Conservation (phyloP, 2,888 invertebrate species). For the Dolichopus griseipennis region DNA sequence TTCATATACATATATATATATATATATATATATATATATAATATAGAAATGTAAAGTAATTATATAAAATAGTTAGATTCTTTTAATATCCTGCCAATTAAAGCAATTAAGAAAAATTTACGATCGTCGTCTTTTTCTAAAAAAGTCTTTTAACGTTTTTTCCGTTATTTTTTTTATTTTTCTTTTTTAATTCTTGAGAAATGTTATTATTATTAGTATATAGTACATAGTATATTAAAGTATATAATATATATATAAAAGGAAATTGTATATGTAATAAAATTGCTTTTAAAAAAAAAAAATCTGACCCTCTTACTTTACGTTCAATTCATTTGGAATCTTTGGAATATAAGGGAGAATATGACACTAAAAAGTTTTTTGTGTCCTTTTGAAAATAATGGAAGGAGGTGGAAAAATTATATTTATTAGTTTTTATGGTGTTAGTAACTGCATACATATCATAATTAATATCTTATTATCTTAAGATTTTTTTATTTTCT, state of each 20-base stretch:
- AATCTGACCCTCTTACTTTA: no score
- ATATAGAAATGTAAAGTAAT: not conserved
- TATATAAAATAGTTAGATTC: not conserved
- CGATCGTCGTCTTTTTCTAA: not conserved
- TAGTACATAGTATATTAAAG: not conserved
- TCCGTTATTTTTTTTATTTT: not conserved
- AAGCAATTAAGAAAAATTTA: constrained; percentile 4
- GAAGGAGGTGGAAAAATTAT: not conserved
- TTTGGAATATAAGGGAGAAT: no score
- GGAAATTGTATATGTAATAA: no score
- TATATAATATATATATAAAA: not conserved
- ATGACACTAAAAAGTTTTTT: no score
- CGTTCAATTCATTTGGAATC: no score
- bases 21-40: not conserved
- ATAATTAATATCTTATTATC: constrained; percentile 4
- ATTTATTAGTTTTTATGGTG: not conserved
- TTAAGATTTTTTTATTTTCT: not conserved
- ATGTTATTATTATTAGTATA: no score
- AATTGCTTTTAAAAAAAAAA: no score
- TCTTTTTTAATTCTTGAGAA: not conserved
- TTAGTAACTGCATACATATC: not conserved
- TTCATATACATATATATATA: not conserved
- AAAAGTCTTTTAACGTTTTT: constrained; percentile 2
- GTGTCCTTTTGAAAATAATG: not conserved
- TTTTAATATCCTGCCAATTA: constrained; percentile 6